These are phyloP conservation scores for Uria lomvia DNA, from an alignment of 2,113 vertebrate genomes.

Conservation along the genomic window DNA sequence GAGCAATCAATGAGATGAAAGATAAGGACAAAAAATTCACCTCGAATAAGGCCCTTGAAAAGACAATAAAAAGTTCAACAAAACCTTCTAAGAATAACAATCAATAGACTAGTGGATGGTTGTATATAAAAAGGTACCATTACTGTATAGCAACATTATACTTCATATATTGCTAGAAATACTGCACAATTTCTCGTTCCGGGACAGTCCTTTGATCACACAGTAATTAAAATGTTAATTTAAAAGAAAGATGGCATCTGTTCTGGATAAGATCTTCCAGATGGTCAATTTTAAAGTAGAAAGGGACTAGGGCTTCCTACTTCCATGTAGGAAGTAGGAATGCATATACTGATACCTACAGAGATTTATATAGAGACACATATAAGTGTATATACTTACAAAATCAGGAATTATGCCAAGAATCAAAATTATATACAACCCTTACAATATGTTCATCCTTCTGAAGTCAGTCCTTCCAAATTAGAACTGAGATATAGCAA, in stretches of 20 bases:
- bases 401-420: not conserved
- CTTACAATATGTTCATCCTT: not conserved
- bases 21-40: not conserved
- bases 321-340: not conserved
- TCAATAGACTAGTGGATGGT: not conserved
- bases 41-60: not conserved
- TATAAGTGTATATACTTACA: not conserved
- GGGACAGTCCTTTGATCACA: not conserved
- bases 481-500: not conserved
- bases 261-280: not conserved
- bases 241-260: not conserved
- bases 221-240: not conserved
- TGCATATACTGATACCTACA: not conserved
- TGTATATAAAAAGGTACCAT: not conserved
- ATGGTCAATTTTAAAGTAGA: not conserved
- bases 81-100: not conserved
- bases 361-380: not conserved
- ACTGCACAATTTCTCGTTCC: not conserved
- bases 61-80: not conserved
- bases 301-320: not conserved
- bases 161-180: not conserved
- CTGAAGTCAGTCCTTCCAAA: not conserved
- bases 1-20: not conserved
- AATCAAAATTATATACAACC: not conserved
- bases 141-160: rapidly evolving